These are phyloP conservation scores for Bufotes viridis DNA, from an alignment of 2,797 vertebrate species.

Conservation along the genomic window DNA sequence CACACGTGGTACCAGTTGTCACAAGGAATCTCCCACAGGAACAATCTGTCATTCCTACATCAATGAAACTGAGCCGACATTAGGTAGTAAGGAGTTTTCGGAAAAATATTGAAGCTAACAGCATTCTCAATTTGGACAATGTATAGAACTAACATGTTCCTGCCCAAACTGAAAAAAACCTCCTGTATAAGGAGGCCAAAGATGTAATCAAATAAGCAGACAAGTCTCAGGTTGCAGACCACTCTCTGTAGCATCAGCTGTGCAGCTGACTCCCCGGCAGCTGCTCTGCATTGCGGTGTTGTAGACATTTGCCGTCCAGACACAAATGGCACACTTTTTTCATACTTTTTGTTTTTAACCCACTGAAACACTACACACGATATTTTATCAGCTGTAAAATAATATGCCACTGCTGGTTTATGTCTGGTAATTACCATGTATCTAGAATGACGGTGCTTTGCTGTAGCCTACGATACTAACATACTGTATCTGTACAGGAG, in stretches of 20 bases:
- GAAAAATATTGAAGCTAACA: background rate
- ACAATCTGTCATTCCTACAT: background rate
- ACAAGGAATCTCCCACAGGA: background rate
- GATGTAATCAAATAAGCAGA: background rate
- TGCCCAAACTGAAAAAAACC: background rate
- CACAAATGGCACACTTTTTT: conserved; percentile 15
- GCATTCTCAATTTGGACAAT: background rate
- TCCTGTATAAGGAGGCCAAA: background rate
- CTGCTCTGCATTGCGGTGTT: conserved; percentile 7
- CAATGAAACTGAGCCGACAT: background rate
- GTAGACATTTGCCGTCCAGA: conserved; percentile 15
- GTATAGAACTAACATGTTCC: no score
- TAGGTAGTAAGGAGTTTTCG: background rate
- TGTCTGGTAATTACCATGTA: background rate
- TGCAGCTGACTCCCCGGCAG: conserved; percentile 30
- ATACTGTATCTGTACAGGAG: no score
- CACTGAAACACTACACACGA: background rate
- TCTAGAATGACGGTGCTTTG: background rate
- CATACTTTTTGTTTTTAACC: background rate
- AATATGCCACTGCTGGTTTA: background rate
- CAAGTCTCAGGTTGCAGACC: background rate
- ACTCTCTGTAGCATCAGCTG: conserved; percentile 22
- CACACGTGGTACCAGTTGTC: conserved; percentile 25
- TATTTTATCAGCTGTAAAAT: background rate
- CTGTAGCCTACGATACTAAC: background rate